A percentile compares a stretch with the other conserved stretches of the same genome.
Evolutionary conservation across 2,888 invertebrate genomes (phyloP).

Genomic region (Drosophila phalerata): DNA sequence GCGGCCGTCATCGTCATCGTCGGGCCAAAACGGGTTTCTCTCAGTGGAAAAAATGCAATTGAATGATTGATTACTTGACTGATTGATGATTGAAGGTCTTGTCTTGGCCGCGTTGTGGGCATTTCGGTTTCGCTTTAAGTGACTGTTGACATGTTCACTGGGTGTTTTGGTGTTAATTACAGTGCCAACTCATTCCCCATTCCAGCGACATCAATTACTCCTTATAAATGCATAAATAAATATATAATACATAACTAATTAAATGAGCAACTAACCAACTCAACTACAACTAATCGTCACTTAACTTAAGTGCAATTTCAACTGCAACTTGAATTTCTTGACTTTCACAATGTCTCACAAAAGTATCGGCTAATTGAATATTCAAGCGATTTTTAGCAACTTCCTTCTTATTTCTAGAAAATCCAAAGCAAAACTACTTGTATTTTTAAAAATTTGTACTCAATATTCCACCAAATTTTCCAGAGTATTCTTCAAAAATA

Average conservation of each 20-base stretch:
- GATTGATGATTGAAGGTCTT: conserved; percentile 80
- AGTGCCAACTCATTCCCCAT: conserved; percentile 46
- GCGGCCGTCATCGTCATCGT: conserved; percentile 31
- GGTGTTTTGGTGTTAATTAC: conserved; percentile 82
- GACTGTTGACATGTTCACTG: conserved; percentile 83
- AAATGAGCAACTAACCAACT: conserved; percentile 25
- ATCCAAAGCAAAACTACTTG: too few species aligned
- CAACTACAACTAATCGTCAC: conserved; percentile 20
- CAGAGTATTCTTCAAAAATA: too few species aligned
- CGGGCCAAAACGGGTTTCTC: conserved; percentile 34
- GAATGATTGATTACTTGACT: conserved; percentile 79
- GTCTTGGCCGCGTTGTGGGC: conserved; percentile 36
- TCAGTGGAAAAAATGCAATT: conserved; percentile 51
- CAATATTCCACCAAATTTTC: too few species aligned
- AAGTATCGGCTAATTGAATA: background rate
- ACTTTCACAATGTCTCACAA: background rate
- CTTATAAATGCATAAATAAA: background rate
- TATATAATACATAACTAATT: conserved; percentile 44
- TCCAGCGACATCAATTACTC: conserved; percentile 41
- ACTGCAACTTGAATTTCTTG: background rate
- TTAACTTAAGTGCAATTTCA: conserved; percentile 1
- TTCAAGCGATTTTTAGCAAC: background rate
- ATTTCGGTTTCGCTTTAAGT: conserved; percentile 73
- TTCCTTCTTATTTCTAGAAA: background rate
- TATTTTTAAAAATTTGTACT: too few species aligned